Evolutionary conservation across 2,888 invertebrate genomes (phyloP).

Genomic region (Chloromyia formosa): DNA sequence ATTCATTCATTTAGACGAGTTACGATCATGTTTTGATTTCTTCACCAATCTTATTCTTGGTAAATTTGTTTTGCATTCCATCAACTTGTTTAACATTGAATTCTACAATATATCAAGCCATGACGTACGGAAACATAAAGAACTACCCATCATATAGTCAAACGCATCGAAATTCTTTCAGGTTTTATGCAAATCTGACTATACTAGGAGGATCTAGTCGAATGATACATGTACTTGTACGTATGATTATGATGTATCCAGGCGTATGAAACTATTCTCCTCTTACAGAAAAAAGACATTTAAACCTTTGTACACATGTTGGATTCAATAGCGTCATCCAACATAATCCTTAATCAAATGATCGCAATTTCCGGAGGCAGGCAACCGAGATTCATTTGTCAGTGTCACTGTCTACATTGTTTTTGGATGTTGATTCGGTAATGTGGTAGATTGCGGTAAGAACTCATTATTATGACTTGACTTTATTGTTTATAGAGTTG

Average conservation of each 20-base stretch:
- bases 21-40: background rate
- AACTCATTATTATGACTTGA: too few species aligned
- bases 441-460: too few species aligned
- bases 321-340: background rate
- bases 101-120: conserved; percentile 24
- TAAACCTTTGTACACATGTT: background rate
- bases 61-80: conserved; percentile 4
- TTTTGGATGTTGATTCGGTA: too few species aligned
- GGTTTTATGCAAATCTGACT: conserved; percentile 12
- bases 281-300: too few species aligned
- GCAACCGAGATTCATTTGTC: too few species aligned
- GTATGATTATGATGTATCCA: too few species aligned
- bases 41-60: background rate
- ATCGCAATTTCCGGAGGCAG: background rate
- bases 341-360: background rate
- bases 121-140: conserved; percentile 15
- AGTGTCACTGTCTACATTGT: too few species aligned
- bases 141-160: conserved; percentile 12
- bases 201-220: too few species aligned
- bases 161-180: conserved; percentile 17
- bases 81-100: conserved; percentile 1
- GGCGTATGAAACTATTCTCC: too few species aligned
- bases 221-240: too few species aligned
- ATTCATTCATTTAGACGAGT: too few species aligned
- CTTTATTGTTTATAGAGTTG: too few species aligned